phyloP scores from a whole-genome alignment of 2,797 vertebrate genomes.

The Gallinago solitaria region DNA sequence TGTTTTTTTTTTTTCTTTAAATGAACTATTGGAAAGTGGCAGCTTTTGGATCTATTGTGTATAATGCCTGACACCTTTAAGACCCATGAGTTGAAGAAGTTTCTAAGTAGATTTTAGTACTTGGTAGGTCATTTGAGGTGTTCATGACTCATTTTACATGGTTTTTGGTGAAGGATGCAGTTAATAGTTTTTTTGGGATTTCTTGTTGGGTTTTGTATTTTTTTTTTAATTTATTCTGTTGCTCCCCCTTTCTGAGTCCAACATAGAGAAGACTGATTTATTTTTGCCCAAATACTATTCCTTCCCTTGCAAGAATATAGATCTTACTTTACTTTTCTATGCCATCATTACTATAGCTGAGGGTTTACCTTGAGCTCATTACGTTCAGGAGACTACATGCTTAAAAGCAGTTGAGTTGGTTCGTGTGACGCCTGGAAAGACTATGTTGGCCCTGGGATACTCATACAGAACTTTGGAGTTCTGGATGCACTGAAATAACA shows the following conservation, averaged over 20 bases:
- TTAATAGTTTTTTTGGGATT: background rate
- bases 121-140: background rate
- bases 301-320: background rate
- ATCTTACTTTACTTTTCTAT: background rate
- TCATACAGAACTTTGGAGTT: background rate
- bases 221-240: background rate
- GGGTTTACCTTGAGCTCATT: background rate
- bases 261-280: background rate
- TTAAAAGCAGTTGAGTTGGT: background rate
- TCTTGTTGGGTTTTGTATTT: no score
- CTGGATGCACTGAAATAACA: background rate
- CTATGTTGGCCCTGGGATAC: background rate
- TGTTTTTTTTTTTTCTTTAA: background rate
- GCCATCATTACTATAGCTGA: background rate
- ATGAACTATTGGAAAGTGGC: background rate
- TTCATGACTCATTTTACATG: background rate
- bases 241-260: background rate
- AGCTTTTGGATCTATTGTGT: background rate
- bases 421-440: background rate
- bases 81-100: background rate
- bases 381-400: background rate
- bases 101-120: background rate
- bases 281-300: background rate
- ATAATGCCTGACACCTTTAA: background rate
- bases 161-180: background rate